Conservation (phyloP, 2,113 vertebrate genomes). For the Eurystomus gularis region DNA sequence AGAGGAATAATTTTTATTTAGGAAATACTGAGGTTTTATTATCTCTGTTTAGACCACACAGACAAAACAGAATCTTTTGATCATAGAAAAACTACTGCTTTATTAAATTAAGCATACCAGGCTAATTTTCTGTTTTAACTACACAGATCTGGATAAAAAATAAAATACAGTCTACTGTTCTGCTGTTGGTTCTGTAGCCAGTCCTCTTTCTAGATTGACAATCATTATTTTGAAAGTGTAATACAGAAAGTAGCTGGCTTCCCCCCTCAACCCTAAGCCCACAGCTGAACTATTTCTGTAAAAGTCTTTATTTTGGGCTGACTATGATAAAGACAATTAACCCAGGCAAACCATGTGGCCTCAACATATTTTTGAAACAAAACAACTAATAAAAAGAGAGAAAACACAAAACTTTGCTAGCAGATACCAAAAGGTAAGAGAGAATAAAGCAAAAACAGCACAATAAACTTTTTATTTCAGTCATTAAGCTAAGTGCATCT, state of each 20-base stretch:
- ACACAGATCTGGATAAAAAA: neutral
- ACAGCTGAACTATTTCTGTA: neutral
- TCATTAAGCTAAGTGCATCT: neutral
- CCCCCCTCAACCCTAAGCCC: neutral
- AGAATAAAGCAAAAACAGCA: neutral
- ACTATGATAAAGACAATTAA: neutral
- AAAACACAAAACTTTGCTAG: neutral
- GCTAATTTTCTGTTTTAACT: neutral
- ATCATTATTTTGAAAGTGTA: neutral
- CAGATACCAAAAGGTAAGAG: neutral
- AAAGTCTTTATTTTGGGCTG: neutral
- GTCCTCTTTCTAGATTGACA: neutral
- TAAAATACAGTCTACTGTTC: neutral
- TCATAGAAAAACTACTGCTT: neutral
- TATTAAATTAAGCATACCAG: neutral
- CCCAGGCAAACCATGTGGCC: neutral
- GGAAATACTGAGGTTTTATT: neutral
- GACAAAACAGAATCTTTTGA: neutral
- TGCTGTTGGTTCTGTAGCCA: neutral
- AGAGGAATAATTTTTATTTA: neutral
- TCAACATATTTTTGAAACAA: neutral
- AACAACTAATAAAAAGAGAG: neutral
- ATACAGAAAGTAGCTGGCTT: neutral
- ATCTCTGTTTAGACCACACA: neutral
- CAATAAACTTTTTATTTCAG: neutral